These are phyloP conservation scores for Ptilonorhynchus violaceus DNA, from an alignment of 2,113 vertebrate genomes.

Conservation along the genomic window DNA sequence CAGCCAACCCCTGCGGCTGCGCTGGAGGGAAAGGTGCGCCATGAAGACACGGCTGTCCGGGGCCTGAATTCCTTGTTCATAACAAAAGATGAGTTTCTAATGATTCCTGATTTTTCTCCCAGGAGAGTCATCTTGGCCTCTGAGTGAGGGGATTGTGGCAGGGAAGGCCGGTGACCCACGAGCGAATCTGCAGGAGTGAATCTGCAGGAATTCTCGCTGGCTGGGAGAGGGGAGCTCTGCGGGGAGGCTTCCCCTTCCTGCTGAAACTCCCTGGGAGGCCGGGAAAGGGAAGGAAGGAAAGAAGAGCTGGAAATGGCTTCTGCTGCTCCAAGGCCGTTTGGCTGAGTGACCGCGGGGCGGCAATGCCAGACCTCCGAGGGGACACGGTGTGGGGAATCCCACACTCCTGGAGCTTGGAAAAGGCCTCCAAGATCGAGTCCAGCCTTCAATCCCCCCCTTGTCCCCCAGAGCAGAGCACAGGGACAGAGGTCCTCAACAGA, in stretches of 20 bases:
- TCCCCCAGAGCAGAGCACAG: neutral
- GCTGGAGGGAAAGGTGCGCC: neutral
- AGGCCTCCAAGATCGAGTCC: neutral
- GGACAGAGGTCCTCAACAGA: neutral
- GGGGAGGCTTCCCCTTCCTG: neutral
- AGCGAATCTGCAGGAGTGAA: neutral
- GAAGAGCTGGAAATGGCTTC: constrained; percentile 20
- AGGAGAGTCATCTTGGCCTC: neutral
- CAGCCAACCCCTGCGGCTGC: neutral
- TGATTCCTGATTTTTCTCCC: neutral
- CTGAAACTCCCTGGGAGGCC: neutral
- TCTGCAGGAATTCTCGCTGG: neutral
- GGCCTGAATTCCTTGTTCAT: neutral
- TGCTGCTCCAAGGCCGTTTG: neutral
- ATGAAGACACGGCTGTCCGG: neutral
- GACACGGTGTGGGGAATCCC: neutral
- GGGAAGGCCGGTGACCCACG: neutral
- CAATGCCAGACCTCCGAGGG: neutral
- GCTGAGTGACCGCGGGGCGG: neutral
- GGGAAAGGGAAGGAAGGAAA: neutral
- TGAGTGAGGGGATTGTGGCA: neutral
- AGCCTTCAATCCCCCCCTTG: neutral
- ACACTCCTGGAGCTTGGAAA: neutral
- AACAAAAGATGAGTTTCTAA: neutral
- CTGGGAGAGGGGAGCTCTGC: neutral